Conservation (phyloP, 2,113 vertebrate genomes). For the Sus scrofa region T2T-Sscrofa CM000819.6:90882001-90882500, state of each 20-base stretch:
- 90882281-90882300: not conserved
- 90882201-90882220: not conserved
- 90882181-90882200: not conserved
- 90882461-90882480: not conserved
- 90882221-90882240: not conserved
- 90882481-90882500: not conserved
- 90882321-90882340: not conserved
- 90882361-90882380: not conserved
- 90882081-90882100: not conserved
- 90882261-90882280: not conserved
- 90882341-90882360: not conserved
- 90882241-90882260: not conserved
- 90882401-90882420: not conserved
- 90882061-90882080: not conserved
- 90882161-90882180: not conserved
- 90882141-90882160: not conserved
- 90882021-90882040: slow-evolving; percentile 28
- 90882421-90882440: not conserved
- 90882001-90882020: slow-evolving; percentile 43
- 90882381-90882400: not conserved
- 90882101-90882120: slow-evolving; percentile 53
- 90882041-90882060: not conserved
- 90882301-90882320: not conserved
- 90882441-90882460: not conserved
- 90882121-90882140: slow-evolving; percentile 15